Percentiles rank a stretch among this genome's conserved stretches.
phyloP scores from a whole-genome alignment of 1,140 invertebrate species.

The Gerris buenoi region DNA sequence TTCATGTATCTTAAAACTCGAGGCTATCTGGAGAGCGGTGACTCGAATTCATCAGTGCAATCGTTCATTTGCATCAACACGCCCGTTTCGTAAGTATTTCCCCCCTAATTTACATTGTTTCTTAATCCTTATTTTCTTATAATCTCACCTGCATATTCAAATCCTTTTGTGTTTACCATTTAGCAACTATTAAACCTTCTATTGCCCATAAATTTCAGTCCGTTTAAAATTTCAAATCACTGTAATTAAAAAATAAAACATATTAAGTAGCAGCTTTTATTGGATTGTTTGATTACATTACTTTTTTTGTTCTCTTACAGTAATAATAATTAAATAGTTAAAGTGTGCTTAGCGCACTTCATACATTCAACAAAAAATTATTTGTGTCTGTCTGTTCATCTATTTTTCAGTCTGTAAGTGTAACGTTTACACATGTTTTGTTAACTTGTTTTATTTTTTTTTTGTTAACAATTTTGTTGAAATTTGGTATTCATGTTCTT shows the following conservation, averaged over 20 bases:
- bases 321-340: too few species aligned
- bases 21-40: slow-evolving; percentile 60
- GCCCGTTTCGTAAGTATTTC: slow-evolving; percentile 43
- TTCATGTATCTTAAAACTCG: slow-evolving; percentile 65
- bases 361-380: too few species aligned
- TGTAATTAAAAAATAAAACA: slow-evolving; percentile 6
- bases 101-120: neutral
- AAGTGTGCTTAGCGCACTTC: too few species aligned
- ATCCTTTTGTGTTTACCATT: neutral
- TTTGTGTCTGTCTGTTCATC: too few species aligned
- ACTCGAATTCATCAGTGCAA: slow-evolving; percentile 48
- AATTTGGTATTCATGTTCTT: too few species aligned
- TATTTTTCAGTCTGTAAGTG: too few species aligned
- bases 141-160: neutral
- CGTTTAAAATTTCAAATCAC: neutral
- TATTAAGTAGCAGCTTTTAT: neutral
- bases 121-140: neutral
- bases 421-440: too few species aligned
- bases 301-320: too few species aligned
- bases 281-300: too few species aligned
- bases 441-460: too few species aligned
- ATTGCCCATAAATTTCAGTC: neutral
- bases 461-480: too few species aligned
- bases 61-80: slow-evolving; percentile 75
- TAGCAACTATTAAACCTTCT: slow-evolving; percentile 6